These are phyloP conservation scores for Phenganax subtilis DNA, from an alignment of 92 coral and sea anemone genomes.

Conservation along the genomic window DNA sequence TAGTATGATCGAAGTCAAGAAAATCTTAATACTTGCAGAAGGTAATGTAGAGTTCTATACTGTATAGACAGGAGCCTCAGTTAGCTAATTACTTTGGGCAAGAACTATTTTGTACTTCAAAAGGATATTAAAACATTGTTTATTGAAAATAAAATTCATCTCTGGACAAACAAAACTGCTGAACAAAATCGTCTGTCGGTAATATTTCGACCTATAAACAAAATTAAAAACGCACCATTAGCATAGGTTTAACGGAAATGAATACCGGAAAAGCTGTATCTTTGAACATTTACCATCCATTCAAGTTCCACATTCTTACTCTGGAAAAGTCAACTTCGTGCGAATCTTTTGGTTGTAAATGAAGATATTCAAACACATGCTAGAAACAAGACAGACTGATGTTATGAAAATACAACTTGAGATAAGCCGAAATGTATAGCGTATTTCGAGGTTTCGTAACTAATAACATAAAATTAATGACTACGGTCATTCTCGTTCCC, in stretches of 20 bases:
- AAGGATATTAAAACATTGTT: slow-evolving; percentile 87
- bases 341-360: slow-evolving; percentile 77
- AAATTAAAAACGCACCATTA: not conserved
- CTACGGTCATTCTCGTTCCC: too few relatives aligned
- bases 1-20: slow-evolving; percentile 64
- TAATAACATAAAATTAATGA: too few relatives aligned
- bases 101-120: not conserved
- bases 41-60: not conserved
- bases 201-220: slow-evolving; percentile 74
- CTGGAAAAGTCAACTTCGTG: slow-evolving; percentile 96
- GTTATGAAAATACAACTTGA: not conserved
- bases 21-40: not conserved
- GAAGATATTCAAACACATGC: slow-evolving; percentile 83
- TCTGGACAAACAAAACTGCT: slow-evolving; percentile 88
- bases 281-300: slow-evolving; percentile 67
- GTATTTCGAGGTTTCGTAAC: not conserved
- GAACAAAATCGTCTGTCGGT: slow-evolving; percentile 81
- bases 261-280: not conserved
- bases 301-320: slow-evolving; percentile 91
- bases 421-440: not conserved
- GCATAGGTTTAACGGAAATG: not conserved
- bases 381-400: slow-evolving; percentile 19
- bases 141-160: slow-evolving; percentile 75
- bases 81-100: too few relatives aligned
- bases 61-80: not conserved